A percentile compares a stretch with the other conserved stretches of the same genome.
Conservation (phyloP, 2,888 invertebrate species). For the Atethmia centrago region DNA sequence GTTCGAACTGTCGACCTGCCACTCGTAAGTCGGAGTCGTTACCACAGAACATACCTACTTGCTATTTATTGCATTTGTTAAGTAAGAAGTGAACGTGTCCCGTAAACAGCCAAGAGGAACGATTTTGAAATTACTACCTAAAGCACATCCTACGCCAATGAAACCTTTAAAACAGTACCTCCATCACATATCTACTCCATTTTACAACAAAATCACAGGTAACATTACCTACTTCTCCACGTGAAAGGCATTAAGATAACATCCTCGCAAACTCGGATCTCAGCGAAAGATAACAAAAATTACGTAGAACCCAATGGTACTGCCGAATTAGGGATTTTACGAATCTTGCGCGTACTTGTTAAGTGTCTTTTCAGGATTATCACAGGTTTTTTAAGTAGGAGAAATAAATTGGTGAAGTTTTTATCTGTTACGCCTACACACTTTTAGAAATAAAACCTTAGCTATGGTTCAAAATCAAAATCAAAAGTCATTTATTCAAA, state of each 20-base stretch:
- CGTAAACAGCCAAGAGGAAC: not conserved
- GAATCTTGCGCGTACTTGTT: conserved; percentile 51
- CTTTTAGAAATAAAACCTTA: not conserved
- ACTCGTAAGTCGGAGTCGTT: not conserved
- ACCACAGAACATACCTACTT: not conserved
- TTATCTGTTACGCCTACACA: not conserved
- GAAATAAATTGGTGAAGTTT: not conserved
- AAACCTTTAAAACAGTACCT: conserved; percentile 23
- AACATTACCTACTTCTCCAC: conserved; percentile 21
- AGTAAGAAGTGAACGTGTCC: not conserved
- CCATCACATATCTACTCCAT: conserved; percentile 13
- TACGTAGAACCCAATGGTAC: conserved; percentile 53
- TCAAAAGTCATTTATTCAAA: too few species aligned
- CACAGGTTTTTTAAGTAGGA: conserved; percentile 28
- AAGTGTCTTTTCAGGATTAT: conserved; percentile 62
- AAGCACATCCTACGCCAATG: conserved; percentile 28
- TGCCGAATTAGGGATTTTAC: conserved; percentile 67
- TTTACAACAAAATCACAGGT: conserved; percentile 32
- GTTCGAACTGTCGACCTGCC: not conserved
- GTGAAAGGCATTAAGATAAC: conserved; percentile 49
- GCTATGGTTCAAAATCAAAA: not conserved
- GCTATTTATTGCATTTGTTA: not conserved
- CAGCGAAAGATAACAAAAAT: conserved; percentile 59
- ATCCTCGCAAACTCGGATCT: conserved; percentile 41
- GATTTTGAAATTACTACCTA: not conserved